Evolutionary conservation across 2,797 vertebrate genomes (phyloP), one percentile per base, ranked within the genome.

Genomic region (Bucorvus abyssinicus): DNA sequence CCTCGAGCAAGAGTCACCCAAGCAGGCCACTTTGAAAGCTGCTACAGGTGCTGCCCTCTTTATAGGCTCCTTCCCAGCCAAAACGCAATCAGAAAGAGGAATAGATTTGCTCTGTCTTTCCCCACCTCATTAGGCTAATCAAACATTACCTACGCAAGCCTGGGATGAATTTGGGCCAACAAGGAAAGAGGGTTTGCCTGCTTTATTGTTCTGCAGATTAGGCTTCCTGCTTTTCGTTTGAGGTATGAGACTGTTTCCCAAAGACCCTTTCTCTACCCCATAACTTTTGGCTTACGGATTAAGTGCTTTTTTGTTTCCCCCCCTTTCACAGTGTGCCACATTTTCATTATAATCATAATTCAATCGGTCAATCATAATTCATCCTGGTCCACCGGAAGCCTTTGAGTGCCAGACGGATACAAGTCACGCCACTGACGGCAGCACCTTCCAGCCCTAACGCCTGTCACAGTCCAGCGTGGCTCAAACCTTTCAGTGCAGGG

Each of bases 201-300:
- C 78, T 79, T 97, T 64, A 97, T 97, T 97, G 96, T 97, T 97
- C 92, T 96, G 2, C 95, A 96, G 92, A 97, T 97, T 96, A 93
- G 90, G 96, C 71, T 97, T 97, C 96, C 96, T 97, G 94, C 96
- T 95, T 90, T 87, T 59, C 36, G 6, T 93, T 42, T 82, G 84
- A 95, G 81, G 81, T 74, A 76, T 23, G 81, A 97, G 47, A 67
- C 71, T 8, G 80, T 36, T 95, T 95, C 89, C 94, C 94, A 84
- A 89, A 93, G 90, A 63, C 81, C 60, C 88, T 87, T 76, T 95
- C 74, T 74, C 86, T 94, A 71, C 45, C 74, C 92, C 53, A 6
- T 26, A 84, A 67, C 36, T 93, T 94, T 12, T 87, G 79, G 84
- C 89, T 94, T 75, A 47, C 42, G 38, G 79, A 45, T 74, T 85